phyloP scores from a whole-genome alignment of 1,140 invertebrate species.

The Brachionus manjavacas region DNA sequence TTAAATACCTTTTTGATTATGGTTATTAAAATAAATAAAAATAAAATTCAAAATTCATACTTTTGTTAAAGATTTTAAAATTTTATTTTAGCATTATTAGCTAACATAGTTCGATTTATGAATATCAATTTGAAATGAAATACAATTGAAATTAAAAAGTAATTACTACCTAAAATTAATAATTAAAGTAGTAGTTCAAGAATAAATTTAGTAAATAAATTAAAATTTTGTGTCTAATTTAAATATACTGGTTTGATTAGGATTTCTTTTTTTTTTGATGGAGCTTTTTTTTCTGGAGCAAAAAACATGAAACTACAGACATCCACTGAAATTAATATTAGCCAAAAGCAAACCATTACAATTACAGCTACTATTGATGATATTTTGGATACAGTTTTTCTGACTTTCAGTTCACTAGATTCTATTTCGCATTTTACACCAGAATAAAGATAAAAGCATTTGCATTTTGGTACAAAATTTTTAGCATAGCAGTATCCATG shows the following conservation, averaged over 20 bases:
- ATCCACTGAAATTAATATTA: not conserved
- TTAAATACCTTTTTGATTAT: no score
- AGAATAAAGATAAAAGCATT: conserved; percentile 5
- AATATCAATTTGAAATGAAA: no score
- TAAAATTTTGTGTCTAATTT: not conserved
- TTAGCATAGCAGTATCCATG: not conserved
- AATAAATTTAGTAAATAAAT: no score
- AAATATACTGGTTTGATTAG: not conserved
- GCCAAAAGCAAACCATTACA: not conserved
- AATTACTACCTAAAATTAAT: no score
- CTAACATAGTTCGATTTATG: no score
- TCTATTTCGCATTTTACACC: not conserved
- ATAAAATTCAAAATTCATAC: no score
- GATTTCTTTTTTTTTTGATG: not conserved
- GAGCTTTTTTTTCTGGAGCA: not conserved
- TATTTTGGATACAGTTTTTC: not conserved
- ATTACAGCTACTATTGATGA: not conserved
- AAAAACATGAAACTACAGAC: not conserved
- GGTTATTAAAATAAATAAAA: no score
- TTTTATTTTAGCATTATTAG: no score
- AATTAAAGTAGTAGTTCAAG: no score
- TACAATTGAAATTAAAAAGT: no score
- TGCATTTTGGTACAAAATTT: not conserved
- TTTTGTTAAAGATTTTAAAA: no score
- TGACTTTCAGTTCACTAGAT: not conserved